Conservation (phyloP, 2,797 vertebrate species). For the Coregonus suidteri region DNA sequence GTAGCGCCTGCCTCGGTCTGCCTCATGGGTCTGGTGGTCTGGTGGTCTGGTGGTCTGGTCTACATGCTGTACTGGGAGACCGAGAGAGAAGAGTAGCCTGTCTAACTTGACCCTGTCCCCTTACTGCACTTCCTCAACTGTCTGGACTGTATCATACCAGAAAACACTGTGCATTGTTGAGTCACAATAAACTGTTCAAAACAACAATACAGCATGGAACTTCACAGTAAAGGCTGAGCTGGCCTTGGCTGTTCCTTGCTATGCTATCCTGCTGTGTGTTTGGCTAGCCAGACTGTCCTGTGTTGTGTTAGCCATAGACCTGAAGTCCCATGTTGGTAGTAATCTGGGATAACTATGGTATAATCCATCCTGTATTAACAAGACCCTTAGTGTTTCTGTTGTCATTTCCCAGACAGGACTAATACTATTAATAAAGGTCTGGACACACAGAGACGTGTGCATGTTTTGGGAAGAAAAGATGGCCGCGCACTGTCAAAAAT, state of each 20-base stretch:
- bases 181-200: neutral
- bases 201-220: neutral
- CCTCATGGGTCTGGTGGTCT: neutral
- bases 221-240: neutral
- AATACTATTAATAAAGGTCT: neutral
- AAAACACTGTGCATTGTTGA: neutral
- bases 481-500: neutral
- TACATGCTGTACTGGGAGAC: neutral
- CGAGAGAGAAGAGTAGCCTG: neutral
- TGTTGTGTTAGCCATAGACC: neutral
- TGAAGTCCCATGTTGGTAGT: neutral
- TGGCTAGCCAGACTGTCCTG: neutral
- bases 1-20: constrained; percentile 26
- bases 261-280: neutral
- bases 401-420: neutral
- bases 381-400: neutral
- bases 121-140: neutral
- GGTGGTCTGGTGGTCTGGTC: neutral
- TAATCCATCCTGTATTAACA: neutral
- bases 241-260: neutral
- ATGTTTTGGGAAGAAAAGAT: too few species aligned
- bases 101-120: neutral
- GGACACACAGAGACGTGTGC: neutral
- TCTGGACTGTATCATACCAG: neutral
- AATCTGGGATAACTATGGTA: neutral